Evolutionary conservation across 1,140 invertebrate genomes (phyloP).

Genomic region (Formica exsecta): DNA sequence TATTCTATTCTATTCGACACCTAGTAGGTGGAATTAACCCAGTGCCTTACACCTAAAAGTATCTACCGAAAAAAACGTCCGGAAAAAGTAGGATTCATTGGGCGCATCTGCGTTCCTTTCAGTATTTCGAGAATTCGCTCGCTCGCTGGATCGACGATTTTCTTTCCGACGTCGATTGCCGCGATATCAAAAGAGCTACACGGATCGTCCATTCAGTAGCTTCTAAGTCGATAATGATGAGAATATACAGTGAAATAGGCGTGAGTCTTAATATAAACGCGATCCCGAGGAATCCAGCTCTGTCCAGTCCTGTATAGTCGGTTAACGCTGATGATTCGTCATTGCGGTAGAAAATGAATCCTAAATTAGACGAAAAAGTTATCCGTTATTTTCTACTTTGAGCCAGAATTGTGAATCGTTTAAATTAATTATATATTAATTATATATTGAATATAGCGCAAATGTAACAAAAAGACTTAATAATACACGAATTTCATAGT

Average conservation of each 20-base stretch:
- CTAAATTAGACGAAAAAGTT: background rate
- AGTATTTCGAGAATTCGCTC: slow-evolving; percentile 39
- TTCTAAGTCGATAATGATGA: slow-evolving; percentile 47
- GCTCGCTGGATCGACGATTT: slow-evolving; percentile 14
- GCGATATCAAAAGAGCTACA: slow-evolving; percentile 58
- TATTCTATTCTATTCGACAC: slow-evolving; percentile 52
- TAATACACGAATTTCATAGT: background rate
- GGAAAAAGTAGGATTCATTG: slow-evolving; percentile 32
- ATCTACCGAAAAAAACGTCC: slow-evolving; percentile 46
- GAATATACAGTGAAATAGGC: slow-evolving; percentile 59
- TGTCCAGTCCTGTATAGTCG: background rate
- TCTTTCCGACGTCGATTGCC: slow-evolving; percentile 4
- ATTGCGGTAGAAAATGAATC: background rate
- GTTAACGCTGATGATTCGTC: slow-evolving; percentile 22
- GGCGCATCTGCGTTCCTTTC: slow-evolving; percentile 50
- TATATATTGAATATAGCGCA: background rate
- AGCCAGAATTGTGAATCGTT: too few relatives aligned
- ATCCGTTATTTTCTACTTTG: background rate
- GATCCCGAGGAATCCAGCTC: slow-evolving; percentile 1
- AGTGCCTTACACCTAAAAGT: slow-evolving; percentile 43
- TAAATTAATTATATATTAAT: background rate
- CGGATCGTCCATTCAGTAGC: slow-evolving; percentile 37
- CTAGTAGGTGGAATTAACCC: slow-evolving; percentile 52
- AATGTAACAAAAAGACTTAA: background rate
- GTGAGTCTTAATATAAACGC: slow-evolving; percentile 9